Evolutionary conservation across 2,113 vertebrate genomes (phyloP), one percentile per base, ranked within the genome.

Genomic region (Verasper variegatus): DNA sequence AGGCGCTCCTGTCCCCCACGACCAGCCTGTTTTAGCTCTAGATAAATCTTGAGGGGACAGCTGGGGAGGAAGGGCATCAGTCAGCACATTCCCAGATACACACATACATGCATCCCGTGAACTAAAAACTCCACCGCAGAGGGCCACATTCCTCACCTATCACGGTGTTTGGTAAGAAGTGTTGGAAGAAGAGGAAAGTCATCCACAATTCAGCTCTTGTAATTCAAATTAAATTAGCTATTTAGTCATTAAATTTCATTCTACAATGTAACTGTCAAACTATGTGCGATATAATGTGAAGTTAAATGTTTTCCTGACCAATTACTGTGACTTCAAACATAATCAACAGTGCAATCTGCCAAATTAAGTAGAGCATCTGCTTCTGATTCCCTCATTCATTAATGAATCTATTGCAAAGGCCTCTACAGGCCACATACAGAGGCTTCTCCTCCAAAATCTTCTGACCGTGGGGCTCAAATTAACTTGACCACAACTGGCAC

Each of bases 11-110:
- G 70, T 76, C 80, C 83, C 83, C 76, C 24, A 55, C n/a, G 64
- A 58, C 65, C 75, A 24, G 89, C 86, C 89, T 45, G 85, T 91
- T 93, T 91, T 92, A 93, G 92, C 88, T 86, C 78, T 81, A 87
- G 87, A 93, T 92, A 92, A 92, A 92, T 92, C 89, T 92, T 64
- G 26, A 86, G 78, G 77, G 76, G 83, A 92, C 89, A 93, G 90
- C 91, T 93, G 88, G 74, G 77, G 51, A 89, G 87, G 80, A 83
- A 87, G 83, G 86, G 62, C 88, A 83, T 89, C 73, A 83, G 87
- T 93, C 84, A 92, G 91, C 90, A 91, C 90, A 93, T 92, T 92
- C 89, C 76, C 80, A 87, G 78, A 84, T 65, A 64, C 68, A 78
- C 86, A 82, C 86, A 83, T 74, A 70, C 78, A 88, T 83, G 66